A percentile compares a stretch with the other conserved stretches of the same genome.
These are phyloP conservation scores for Dendrocincla tyrannina DNA, from an alignment of 2,797 vertebrate genomes.

Conservation along the genomic window DNA sequence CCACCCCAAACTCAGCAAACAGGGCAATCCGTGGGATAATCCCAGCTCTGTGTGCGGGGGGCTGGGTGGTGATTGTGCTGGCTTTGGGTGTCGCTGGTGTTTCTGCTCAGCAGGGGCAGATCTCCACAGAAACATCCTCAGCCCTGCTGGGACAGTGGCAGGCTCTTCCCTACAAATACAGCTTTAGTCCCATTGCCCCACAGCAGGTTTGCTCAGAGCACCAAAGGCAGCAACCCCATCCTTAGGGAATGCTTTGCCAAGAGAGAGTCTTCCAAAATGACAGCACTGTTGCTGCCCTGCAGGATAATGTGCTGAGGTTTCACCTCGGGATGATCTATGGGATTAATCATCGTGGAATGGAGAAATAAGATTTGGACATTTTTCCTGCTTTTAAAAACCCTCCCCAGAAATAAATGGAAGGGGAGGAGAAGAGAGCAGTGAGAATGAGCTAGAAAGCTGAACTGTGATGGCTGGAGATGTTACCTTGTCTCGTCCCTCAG, in stretches of 20 bases:
- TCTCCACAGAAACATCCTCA: not conserved
- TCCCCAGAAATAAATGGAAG: not conserved
- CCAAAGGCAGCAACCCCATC: not conserved
- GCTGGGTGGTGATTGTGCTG: not conserved
- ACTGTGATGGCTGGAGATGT: not conserved
- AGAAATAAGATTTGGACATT: not conserved
- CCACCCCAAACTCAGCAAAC: not conserved
- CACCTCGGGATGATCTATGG: not conserved
- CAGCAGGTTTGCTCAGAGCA: not conserved
- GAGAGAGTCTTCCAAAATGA: not conserved
- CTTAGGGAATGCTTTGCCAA: not conserved
- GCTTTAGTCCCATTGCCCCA: not conserved
- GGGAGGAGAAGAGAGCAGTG: not conserved
- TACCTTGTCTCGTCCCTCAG: not conserved
- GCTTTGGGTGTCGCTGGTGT: not conserved
- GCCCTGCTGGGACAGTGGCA: not conserved
- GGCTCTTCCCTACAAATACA: not conserved
- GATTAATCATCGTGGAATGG: not conserved
- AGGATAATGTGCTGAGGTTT: not conserved
- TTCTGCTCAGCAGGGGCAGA: not conserved
- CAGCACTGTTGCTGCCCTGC: not conserved
- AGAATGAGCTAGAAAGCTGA: not conserved
- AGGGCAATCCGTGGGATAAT: not conserved
- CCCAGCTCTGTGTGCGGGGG: not conserved
- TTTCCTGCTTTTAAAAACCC: not conserved